Evolutionary conservation across 1,140 invertebrate species (phyloP).

Genomic region (Palaemon carinicauda): DNA sequence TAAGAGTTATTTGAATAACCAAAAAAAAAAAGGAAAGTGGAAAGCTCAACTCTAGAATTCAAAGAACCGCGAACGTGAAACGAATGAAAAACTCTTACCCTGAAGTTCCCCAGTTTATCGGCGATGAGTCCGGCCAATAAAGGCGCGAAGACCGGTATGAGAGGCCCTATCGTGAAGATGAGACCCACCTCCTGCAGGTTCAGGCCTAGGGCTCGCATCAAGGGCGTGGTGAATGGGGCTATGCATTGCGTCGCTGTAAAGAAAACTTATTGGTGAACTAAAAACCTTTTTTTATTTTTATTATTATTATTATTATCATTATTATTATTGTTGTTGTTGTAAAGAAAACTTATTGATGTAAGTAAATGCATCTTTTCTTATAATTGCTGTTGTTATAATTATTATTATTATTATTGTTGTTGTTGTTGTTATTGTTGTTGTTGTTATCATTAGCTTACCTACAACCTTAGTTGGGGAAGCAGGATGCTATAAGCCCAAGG

Average conservation of each 20-base stretch:
- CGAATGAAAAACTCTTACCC: not conserved
- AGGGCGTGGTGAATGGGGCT: constrained; percentile 48
- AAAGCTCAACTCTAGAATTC: not conserved
- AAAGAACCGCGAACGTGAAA: not conserved
- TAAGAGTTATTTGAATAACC: too few species aligned
- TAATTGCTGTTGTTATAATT: too few species aligned
- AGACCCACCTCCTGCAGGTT: constrained; percentile 27
- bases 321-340: too few species aligned
- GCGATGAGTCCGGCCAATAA: constrained; percentile 23
- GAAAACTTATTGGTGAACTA: not conserved
- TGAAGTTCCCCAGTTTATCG: constrained; percentile 36
- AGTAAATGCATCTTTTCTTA: too few species aligned
- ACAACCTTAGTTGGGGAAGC: too few species aligned
- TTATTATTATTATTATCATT: too few species aligned
- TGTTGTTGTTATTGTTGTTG: too few species aligned
- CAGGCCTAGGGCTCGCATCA: constrained; percentile 27
- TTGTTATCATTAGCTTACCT: too few species aligned
- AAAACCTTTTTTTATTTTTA: too few species aligned
- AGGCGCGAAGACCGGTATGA: constrained; percentile 34
- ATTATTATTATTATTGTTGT: too few species aligned
- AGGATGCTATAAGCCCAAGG: too few species aligned
- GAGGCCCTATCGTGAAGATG: constrained; percentile 21
- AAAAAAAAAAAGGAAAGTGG: not conserved
- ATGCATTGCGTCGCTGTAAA: constrained; percentile 54
- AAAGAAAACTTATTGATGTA: too few species aligned